Evolutionary conservation across 1,140 invertebrate genomes (phyloP).

Genomic region (Apis mellifera): DNA sequence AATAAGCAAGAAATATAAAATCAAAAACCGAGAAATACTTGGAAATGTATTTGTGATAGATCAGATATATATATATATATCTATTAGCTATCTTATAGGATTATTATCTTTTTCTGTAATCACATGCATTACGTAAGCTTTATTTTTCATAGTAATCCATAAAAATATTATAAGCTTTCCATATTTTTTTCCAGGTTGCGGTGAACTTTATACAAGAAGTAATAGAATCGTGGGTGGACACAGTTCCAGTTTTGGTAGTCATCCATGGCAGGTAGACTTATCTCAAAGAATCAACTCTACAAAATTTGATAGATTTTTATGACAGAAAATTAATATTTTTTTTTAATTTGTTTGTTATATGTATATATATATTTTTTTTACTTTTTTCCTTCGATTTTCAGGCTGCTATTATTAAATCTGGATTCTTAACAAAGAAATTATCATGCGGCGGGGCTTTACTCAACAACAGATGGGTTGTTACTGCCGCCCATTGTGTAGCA

Average conservation of each 20-base stretch:
- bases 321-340: background rate
- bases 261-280: slow-evolving; percentile 93
- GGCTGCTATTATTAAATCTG: slow-evolving; percentile 95
- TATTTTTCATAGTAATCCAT: background rate
- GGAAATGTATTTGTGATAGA: background rate
- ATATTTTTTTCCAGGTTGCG: slow-evolving; percentile 87
- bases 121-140: background rate
- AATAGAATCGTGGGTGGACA: slow-evolving; percentile 97
- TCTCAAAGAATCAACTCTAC: background rate
- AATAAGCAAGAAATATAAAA: background rate
- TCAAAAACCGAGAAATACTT: background rate
- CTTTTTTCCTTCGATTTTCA: slow-evolving; percentile 65
- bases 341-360: background rate
- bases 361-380: background rate
- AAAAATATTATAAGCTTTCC: slow-evolving; percentile 45
- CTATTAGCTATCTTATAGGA: too few relatives aligned
- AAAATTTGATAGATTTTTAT: background rate
- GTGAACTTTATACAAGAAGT: slow-evolving; percentile 91
- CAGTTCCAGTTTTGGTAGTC: slow-evolving; percentile 92
- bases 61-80: background rate
- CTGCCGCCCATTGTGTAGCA: slow-evolving; percentile 93
- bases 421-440: slow-evolving; percentile 93
- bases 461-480: slow-evolving; percentile 94
- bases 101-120: too few relatives aligned
- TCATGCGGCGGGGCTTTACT: slow-evolving; percentile 95